These are phyloP conservation scores for Amblyopsis rosae DNA, from an alignment of 2,113 vertebrate genomes.

Conservation along the genomic window DNA sequence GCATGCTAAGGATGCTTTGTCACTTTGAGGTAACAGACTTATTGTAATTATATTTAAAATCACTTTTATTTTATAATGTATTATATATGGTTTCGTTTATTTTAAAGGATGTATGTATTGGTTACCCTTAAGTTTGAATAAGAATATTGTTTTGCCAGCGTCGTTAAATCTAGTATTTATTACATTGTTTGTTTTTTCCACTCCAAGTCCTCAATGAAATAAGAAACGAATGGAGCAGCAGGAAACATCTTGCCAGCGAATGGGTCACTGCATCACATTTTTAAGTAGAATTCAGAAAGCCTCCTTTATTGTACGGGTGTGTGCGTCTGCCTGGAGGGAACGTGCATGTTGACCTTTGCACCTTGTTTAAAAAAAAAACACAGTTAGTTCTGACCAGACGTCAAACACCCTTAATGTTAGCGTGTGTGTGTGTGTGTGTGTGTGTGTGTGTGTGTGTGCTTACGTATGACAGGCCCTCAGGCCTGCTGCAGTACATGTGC, in stretches of 20 bases:
- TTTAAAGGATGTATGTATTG: no score
- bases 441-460: not conserved
- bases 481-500: not conserved
- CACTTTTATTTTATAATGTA: not conserved
- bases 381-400: conserved; percentile 5
- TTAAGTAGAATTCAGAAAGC: not conserved
- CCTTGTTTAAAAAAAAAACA: conserved; percentile 10
- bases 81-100: not conserved
- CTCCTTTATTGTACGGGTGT: not conserved
- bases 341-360: conserved; percentile 15
- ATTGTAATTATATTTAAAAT: not conserved
- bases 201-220: not conserved
- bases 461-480: conserved; percentile 4
- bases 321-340: conserved; percentile 8
- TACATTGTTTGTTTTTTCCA: no score
- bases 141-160: not conserved
- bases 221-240: not conserved
- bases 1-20: no score
- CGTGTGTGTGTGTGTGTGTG: not conserved
- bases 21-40: no score
- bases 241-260: not conserved
- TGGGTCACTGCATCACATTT: not conserved
- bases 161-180: not conserved
- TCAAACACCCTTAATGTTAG: conserved; percentile 15
- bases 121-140: no score